Conservation (phyloP, 2,888 invertebrate species). For the Eugnorisma glareosa region DNA sequence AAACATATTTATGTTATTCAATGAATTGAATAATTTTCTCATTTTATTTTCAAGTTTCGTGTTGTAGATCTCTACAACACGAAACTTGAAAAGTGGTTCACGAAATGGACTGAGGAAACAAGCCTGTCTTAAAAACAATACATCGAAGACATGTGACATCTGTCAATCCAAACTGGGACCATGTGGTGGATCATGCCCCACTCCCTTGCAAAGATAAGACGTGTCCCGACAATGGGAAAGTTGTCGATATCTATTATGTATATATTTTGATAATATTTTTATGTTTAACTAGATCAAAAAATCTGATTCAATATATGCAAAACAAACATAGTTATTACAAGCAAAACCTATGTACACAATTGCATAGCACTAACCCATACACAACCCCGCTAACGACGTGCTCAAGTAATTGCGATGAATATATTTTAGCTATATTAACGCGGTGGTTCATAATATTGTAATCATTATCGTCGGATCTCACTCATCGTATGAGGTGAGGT, state of each 20-base stretch:
- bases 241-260: background rate
- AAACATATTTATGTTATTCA: too few relatives aligned
- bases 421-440: conserved; percentile 61
- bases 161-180: background rate
- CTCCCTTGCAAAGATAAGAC: background rate
- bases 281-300: background rate
- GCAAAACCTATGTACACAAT: background rate
- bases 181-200: background rate
- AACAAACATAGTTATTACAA: conserved; percentile 18
- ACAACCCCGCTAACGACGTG: conserved; percentile 15
- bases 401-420: conserved; percentile 37
- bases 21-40: too few relatives aligned
- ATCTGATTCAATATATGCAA: background rate
- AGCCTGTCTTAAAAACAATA: background rate
- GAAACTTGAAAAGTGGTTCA: background rate
- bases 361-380: conserved; percentile 1
- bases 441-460: conserved; percentile 59
- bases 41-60: too few relatives aligned
- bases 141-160: background rate
- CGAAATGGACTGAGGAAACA: background rate
- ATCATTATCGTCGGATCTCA: conserved; percentile 64
- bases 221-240: background rate
- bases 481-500: conserved; percentile 60
- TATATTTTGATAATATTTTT: background rate
- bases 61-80: too few relatives aligned